Base-by-base conservation (phyloP, 2,797 vertebrate genomes). In the Sciurus vulgaris region DNA sequence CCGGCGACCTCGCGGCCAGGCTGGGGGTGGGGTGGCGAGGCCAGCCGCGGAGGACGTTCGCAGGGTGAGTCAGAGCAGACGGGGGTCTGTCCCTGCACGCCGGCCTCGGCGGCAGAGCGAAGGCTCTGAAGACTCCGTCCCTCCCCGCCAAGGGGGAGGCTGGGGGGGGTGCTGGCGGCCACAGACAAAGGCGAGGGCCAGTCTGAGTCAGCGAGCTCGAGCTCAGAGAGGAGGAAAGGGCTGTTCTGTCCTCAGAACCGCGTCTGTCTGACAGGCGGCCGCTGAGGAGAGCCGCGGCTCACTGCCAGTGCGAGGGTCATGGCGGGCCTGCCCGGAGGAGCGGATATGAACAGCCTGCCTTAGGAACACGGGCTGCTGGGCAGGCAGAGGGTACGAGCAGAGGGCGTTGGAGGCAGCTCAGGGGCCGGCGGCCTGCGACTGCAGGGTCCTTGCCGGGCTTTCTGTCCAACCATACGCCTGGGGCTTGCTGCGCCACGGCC, bases 1-100 rank as follows among this genome's bases (percentile, higher is more conserved):
- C 81, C 63, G 1, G 44, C 87, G 54, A n/a, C 86, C 89, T 7
- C 5, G 3, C 7, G 79, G 63, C 81, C 9, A 0, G 70, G 61
- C 56, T 0, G 0, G 69, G 90, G 35, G 54, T 22, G 51, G n/a
- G 89, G 30, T 28, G 41, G 47, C 1, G 0, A 44, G 38, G 83
- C 30, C 3, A 26, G 59, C 56, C 44, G 56, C 3, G 7, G 41
- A 65, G 49, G 63, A 91, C 74, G 93, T 33, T 79, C 94, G 82
- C 70, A 78, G 7, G 4, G 69, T 96, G 97, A 97, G 96, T 98
- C 97, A 96, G 81, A 24, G 24, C 91, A 89, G 88, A 44, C 56
- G 92, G 38, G 54, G 69, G 49, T 22, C 63, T 47, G 88, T 12
- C 44, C 0, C 30, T 17, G 30, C 82, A 78, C 73, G 47, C 35